Evolutionary conservation across 2,797 vertebrate genomes (phyloP).

Genomic region (Liasis olivaceus): DNA sequence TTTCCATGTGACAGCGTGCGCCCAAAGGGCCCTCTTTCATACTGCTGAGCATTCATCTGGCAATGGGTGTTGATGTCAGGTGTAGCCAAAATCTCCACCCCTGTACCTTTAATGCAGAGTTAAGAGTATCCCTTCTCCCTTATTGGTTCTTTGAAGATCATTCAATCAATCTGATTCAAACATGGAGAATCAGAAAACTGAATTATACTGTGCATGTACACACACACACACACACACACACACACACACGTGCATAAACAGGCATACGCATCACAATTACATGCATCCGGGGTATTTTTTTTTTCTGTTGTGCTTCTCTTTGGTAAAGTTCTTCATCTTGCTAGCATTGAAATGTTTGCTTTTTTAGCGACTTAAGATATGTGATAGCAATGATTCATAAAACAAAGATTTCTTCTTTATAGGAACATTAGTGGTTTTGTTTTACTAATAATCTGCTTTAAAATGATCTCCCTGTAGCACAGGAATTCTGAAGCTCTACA

Average conservation of each 20-base stretch:
- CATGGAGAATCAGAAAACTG: too few relatives aligned
- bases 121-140: too few relatives aligned
- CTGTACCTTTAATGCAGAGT: too few relatives aligned
- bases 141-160: too few relatives aligned
- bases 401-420: background rate
- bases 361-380: background rate
- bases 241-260: too few relatives aligned
- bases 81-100: too few relatives aligned
- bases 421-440: background rate
- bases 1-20: too few relatives aligned
- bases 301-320: background rate
- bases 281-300: background rate
- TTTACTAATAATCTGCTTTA: background rate
- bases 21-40: too few relatives aligned
- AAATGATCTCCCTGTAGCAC: background rate
- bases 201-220: background rate
- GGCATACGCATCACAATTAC: background rate
- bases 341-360: background rate
- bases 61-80: too few relatives aligned
- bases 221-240: too few relatives aligned
- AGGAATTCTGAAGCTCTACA: background rate
- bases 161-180: too few relatives aligned
- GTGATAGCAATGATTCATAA: background rate
- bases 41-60: too few relatives aligned
- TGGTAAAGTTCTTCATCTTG: background rate